Evolutionary conservation across 2,113 vertebrate genomes (phyloP), one percentile per base, ranked within the genome.

Genomic region (Megaceryle maxima): DNA sequence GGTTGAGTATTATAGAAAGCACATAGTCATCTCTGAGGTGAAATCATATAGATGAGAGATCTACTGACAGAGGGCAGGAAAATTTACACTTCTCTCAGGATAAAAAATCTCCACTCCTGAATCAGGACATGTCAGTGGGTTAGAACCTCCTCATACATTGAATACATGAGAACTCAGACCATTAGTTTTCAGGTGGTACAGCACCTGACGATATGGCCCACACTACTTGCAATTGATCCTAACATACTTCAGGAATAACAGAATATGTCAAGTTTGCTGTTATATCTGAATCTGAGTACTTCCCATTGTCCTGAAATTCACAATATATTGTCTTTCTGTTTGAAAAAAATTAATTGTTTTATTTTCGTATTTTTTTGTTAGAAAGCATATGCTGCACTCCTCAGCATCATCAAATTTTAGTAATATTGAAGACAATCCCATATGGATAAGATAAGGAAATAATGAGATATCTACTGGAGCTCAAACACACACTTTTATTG

Each of bases 381-480:
- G 83, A 82, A 97, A 94, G n/a, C 37, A 53, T 73, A 72, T 85
- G 60, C 69, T 94, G n/a, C 6, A 55, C 60, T 96, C 83, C 87
- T 94, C 81, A 91, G 60, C 20, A 11, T 50, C 87, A 31, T 87
- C 85, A 93, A 87, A 83, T 94, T 96, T 93, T 81, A 96, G 60
- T 93, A 62, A 91, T 76, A 92, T 17, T 86, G 50, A 74, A 69
- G 46, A 22, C 21, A 90, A 81, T 67, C 19, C 41, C 22, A 14
- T n/a, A 33, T 15, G 11, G n/a, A 31, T 41, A 93, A 41, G 16
- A 19, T 48, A 70, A 70, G 13, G 19, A 88, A 92, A 97, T 91
- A 96, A 93, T 63, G 70, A 94, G 64, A 79, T 59, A 74, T 20
- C 21, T 92, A 93, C 76, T 80, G 68, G 48, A 96, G 62, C 50